Base-by-base conservation (phyloP, 2,797 vertebrate genomes). In the Phalloptychus januarius region DNA sequence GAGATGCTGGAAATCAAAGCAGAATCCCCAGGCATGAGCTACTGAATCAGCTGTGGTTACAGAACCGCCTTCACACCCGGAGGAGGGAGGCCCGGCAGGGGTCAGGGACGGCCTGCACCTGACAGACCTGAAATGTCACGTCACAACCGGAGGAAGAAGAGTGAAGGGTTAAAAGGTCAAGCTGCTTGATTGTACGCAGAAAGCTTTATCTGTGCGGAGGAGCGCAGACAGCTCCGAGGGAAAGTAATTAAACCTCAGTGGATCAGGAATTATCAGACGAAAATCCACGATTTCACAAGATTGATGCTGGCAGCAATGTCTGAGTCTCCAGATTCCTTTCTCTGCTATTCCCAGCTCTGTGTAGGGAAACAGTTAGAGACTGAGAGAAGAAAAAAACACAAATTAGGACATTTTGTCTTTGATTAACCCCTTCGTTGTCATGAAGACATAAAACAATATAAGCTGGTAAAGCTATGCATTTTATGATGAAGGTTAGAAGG, bases 111-210 rank as follows among this genome's bases (percentile, higher is more conserved):
- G 73, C 54, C 82, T 65, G 81, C 92, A 93, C 89, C 86, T 91
- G 90, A 86, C 91, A 89, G 78, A 85, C 84, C 89, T 84, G 77
- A 93, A 91, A 94, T 90, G 90, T 91, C 90, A 90, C 52, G 83
- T 84, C 86, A 80, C 77, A 86, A 93, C 85, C 73, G 80, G 87
- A 91, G 87, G 72, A 42, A 28, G 25, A 78, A 86, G 87, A 86
- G 83, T 78, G 84, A 87, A 85, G 84, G 91, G 92, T 90, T 91
- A 77, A 89, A 91, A 93, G 91, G 90, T 91, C 88, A 90, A 88
- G 50, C 74, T 48, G 67, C 90, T 76, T 85, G 89, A 91, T 90
- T 91, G 87, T 86, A 87, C 84, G 92, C 85, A 80, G 79, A 86
- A 44, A 79, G 81, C 84, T 76, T 84, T 81, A 79, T 75, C 82